Percentiles rank a stretch among this genome's conserved stretches.
These are phyloP conservation scores for Melanargia galathea DNA, from an alignment of 2,888 invertebrate genomes.

Conservation along the genomic window DNA sequence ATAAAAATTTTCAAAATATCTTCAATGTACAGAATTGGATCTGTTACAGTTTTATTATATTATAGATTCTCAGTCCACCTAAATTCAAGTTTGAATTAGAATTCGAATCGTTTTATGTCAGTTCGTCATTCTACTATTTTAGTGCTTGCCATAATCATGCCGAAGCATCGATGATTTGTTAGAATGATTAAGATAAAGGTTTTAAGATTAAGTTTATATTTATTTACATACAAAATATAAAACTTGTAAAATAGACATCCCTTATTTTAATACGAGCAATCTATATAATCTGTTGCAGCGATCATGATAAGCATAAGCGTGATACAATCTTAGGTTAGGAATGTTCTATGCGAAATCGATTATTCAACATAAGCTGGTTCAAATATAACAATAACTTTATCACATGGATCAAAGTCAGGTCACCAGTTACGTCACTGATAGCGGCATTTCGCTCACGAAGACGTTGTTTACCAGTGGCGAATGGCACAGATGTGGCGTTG, in stretches of 20 bases:
- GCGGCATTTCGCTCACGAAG: slow-evolving; percentile 21
- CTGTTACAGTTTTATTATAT: no score
- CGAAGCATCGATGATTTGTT: no score
- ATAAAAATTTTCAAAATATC: no score
- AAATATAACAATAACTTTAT: slow-evolving; percentile 35
- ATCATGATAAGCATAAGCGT: slow-evolving; percentile 17
- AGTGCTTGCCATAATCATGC: no score
- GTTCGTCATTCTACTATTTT: no score
- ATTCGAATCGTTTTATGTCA: no score
- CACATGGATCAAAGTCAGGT: slow-evolving; percentile 40
- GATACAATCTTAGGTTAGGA: slow-evolving; percentile 19
- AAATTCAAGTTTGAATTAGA: no score
- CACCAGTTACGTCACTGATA: slow-evolving; percentile 30
- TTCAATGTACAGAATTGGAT: no score
- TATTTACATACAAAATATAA: no score
- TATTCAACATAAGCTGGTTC: slow-evolving; percentile 27
- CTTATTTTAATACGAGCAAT: slow-evolving; percentile 6
- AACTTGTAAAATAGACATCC: not conserved
- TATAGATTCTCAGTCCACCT: no score
- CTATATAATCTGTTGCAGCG: not conserved
- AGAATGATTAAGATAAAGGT: no score
- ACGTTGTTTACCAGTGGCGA: not conserved
- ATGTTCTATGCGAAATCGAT: slow-evolving; percentile 29
- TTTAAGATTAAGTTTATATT: no score
- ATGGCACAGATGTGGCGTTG: not conserved